Evolutionary conservation across 2,113 vertebrate species (phyloP).

Genomic region (Ceyx margarethae): DNA sequence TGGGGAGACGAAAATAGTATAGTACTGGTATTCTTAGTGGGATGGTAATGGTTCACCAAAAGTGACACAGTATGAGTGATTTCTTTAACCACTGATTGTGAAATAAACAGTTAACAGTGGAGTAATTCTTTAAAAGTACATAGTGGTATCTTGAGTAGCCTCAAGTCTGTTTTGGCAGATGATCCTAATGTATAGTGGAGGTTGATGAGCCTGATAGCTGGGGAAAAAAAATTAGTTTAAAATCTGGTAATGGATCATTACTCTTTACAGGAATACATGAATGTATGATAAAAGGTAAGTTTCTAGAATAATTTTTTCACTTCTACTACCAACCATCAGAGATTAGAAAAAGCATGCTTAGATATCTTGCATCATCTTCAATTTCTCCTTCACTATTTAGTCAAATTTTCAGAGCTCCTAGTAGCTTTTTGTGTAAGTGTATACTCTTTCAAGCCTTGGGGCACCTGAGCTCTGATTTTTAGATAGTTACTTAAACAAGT

Average conservation of each 20-base stretch:
- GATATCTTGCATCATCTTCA: background rate
- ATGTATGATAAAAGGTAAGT: background rate
- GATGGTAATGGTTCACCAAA: background rate
- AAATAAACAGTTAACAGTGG: background rate
- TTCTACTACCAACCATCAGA: background rate
- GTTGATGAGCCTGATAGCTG: too few species aligned
- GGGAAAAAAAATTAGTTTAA: background rate
- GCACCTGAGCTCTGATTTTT: background rate
- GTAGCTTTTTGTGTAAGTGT: background rate
- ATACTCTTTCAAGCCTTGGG: background rate
- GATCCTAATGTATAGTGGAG: background rate
- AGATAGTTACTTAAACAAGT: background rate
- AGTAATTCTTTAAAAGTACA: background rate
- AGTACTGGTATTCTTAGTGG: background rate
- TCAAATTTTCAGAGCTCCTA: background rate
- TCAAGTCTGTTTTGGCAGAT: background rate
- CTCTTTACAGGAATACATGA: background rate
- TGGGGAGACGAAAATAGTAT: background rate
- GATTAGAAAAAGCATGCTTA: background rate
- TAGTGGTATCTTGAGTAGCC: background rate
- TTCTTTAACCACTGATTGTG: background rate
- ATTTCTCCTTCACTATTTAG: background rate
- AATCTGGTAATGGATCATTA: background rate
- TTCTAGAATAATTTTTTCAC: background rate
- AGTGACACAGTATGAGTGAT: background rate